A percentile compares a stretch with the other conserved stretches of the same genome.
phyloP scores from a whole-genome alignment of 1,140 invertebrate species.

The Stegodyphus mimosarum region DNA sequence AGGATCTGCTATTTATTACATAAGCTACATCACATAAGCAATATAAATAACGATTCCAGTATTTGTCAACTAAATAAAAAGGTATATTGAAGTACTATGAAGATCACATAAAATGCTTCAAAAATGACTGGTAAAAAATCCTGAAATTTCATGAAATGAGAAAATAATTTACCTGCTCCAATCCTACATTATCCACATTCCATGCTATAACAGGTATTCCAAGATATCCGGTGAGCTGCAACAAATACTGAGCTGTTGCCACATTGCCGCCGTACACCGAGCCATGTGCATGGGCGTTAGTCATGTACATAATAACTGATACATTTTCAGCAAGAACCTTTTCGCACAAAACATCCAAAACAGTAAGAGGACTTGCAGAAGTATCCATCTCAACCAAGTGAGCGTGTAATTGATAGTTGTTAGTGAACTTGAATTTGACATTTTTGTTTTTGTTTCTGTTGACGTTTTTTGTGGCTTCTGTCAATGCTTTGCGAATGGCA shows the following conservation, averaged over 20 bases:
- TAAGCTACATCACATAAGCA: too few species aligned
- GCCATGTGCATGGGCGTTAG: constrained; percentile 80
- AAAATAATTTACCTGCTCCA: constrained; percentile 73
- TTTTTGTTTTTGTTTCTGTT: constrained; percentile 70
- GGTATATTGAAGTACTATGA: too few species aligned
- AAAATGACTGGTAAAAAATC: too few species aligned
- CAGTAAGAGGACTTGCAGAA: constrained; percentile 78
- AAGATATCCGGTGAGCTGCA: constrained; percentile 86
- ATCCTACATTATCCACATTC: constrained; percentile 92
- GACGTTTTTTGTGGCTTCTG: constrained; percentile 74
- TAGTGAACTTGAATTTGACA: constrained; percentile 4
- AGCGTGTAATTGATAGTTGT: constrained; percentile 14
- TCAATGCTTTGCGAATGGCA: constrained; percentile 77
- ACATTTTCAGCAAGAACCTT: constrained; percentile 88
- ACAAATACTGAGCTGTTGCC: constrained; percentile 91
- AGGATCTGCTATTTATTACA: too few species aligned
- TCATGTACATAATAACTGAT: constrained; percentile 90
- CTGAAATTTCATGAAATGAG: too few species aligned
- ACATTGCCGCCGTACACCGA: constrained; percentile 82
- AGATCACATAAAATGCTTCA: too few species aligned
- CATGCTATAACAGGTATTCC: constrained; percentile 89
- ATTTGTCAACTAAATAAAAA: too few species aligned
- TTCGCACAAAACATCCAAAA: constrained; percentile 81
- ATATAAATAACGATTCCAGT: too few species aligned
- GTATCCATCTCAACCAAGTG: constrained; percentile 64